Percentiles rank a stretch among this genome's conserved stretches.
phyloP scores from a whole-genome alignment of 2,888 invertebrate species.

The Diarsia mendica region DNA sequence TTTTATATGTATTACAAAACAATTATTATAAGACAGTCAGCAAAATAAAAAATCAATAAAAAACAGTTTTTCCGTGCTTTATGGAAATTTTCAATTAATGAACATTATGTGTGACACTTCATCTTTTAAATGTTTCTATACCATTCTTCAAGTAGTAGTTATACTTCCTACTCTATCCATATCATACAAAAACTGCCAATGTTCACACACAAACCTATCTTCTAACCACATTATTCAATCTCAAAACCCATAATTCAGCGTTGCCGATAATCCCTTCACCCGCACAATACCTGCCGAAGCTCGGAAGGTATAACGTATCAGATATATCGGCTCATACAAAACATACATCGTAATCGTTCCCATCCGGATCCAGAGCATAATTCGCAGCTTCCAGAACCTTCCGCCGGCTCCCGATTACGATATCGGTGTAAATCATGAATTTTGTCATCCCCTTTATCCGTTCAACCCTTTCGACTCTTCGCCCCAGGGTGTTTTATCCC shows the following conservation, averaged over 20 bases:
- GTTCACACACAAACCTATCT: constrained; percentile 5
- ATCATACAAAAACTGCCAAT: background rate
- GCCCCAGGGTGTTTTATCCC: constrained; percentile 21
- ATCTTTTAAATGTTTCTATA: background rate
- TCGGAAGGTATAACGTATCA: constrained; percentile 51
- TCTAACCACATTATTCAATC: constrained; percentile 16
- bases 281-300: constrained; percentile 50
- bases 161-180: background rate
- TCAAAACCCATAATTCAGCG: constrained; percentile 16
- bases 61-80: too few species aligned
- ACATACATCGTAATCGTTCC: constrained; percentile 58
- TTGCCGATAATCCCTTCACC: constrained; percentile 42
- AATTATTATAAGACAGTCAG: too few species aligned
- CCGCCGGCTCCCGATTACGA: constrained; percentile 65
- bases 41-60: background rate
- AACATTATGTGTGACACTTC: background rate
- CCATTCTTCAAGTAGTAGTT: background rate
- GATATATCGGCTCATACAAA: constrained; percentile 57
- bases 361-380: constrained; percentile 62
- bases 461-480: constrained; percentile 41
- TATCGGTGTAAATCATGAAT: constrained; percentile 69
- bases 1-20: too few species aligned
- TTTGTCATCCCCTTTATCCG: constrained; percentile 63
- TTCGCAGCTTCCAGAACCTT: constrained; percentile 67
- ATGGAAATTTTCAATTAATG: too few species aligned